A percentile compares a stretch with the other conserved stretches of the same genome.
phyloP scores from a whole-genome alignment of 2,888 invertebrate species.

The Philhelius pedissequus region DNA sequence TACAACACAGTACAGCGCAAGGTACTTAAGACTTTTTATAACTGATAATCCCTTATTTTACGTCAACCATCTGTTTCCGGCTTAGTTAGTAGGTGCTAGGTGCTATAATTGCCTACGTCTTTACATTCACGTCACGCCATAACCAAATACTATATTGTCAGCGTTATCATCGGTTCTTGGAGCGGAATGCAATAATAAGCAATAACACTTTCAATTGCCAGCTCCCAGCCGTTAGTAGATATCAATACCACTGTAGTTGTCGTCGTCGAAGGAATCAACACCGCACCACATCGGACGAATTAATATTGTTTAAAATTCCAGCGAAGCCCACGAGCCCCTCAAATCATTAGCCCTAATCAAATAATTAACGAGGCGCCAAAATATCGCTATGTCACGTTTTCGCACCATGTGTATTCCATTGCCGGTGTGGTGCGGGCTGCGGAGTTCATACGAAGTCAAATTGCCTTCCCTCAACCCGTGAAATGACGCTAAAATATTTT shows the following conservation, averaged over 20 bases:
- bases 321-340: constrained; percentile 7
- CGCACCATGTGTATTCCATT: constrained; percentile 24
- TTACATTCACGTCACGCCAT: constrained; percentile 3
- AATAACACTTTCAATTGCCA: neutral
- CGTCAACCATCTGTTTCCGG: constrained; percentile 53
- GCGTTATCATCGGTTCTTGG: constrained; percentile 1
- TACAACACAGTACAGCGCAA: neutral
- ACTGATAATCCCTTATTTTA: constrained; percentile 38
- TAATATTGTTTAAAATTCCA: constrained; percentile 44
- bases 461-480: neutral
- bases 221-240: too few relatives aligned
- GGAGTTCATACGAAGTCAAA: neutral
- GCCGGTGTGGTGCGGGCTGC: neutral
- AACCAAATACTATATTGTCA: neutral
- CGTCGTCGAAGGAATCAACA: neutral
- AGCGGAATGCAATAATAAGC: constrained; percentile 19
- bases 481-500: constrained; percentile 49
- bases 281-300: neutral
- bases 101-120: constrained; percentile 8
- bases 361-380: constrained; percentile 68
- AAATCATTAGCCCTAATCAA: constrained; percentile 58
- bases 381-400: constrained; percentile 58
- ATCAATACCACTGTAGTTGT: neutral
- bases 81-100: too few relatives aligned
- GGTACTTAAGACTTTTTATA: neutral